Conservation (phyloP, 2,888 invertebrate species). For the Folsomia candida region DNA sequence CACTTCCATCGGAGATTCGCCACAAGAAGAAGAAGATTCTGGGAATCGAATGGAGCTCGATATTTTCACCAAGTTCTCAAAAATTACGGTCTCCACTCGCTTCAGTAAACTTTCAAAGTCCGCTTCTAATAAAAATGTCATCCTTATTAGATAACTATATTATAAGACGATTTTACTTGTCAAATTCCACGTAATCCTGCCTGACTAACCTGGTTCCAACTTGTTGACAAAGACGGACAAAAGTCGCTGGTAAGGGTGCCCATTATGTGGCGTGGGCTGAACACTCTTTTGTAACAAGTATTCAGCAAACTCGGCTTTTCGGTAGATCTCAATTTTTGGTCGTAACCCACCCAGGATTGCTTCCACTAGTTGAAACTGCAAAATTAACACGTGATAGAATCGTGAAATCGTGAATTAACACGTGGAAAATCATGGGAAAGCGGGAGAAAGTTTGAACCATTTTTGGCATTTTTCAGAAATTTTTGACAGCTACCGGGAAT, state of each 20-base stretch:
- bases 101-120: not conserved
- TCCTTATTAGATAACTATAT: too few relatives aligned
- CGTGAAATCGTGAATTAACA: too few relatives aligned
- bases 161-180: too few relatives aligned
- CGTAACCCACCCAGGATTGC: constrained; percentile 48
- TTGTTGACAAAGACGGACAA: constrained; percentile 54
- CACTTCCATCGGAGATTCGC: not conserved
- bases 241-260: constrained; percentile 36
- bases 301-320: constrained; percentile 37
- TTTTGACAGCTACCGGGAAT: too few relatives aligned
- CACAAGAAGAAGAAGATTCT: too few relatives aligned
- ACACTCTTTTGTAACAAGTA: constrained; percentile 30
- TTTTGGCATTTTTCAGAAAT: too few relatives aligned
- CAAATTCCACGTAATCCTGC: too few relatives aligned
- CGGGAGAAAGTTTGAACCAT: too few relatives aligned
- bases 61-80: not conserved
- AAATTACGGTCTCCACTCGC: not conserved
- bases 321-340: constrained; percentile 39
- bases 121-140: not conserved
- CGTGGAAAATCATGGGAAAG: too few relatives aligned
- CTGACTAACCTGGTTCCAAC: constrained; percentile 39
- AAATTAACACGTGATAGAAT: too few relatives aligned
- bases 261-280: not conserved
- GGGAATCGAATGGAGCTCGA: too few relatives aligned
- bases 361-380: constrained; percentile 43